Evolutionary conservation across 2,797 vertebrate species (phyloP), one percentile per base, ranked within the genome.

Genomic region (Ataeniobius toweri): DNA sequence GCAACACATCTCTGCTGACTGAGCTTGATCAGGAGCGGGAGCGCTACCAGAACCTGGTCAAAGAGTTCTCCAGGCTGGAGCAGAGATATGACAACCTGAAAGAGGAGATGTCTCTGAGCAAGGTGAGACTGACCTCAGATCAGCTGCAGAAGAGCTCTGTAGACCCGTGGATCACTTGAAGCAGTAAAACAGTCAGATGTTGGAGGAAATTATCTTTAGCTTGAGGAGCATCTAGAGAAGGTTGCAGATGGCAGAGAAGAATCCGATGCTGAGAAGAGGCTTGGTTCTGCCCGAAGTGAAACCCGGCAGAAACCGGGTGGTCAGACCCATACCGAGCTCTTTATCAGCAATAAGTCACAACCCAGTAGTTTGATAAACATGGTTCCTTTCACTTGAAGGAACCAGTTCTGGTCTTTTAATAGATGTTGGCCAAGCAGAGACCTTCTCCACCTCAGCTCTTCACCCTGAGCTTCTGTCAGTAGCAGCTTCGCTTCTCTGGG

Each of bases 21-120:
- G 98, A 99, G 65, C 91, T 99, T 83, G 96, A 99, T 13, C 96
- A 94, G 0, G 97, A 99, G 79, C 89, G 97, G 0, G 94, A 94
- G 68, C 96, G 96, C 16, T 97, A 99, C 86, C 98, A 99, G 94
- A 98, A 97, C 74, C 95, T 98, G 0, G 92, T 99, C n/a, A 97
- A 98, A 86, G 97, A 99, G 48, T 98, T 96, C 88, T 97, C 97
- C 0, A 90, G 94, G 56, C 86, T 99, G 92, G 98, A 99, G 93
- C 98, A 97, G 94, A 94, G 96, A 95, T 98, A 96, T 0, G 98
- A 99, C 82, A 99, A 96, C 90, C 90, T 99, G 72, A 94, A 91
- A 81, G 98, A 99, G 13, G 97, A 99, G 88, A 83, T 97, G 26
- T 91, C 91, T 0, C 56, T 96, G 46, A 71, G 91, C 51, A 98